Evolutionary conservation across 2,797 vertebrate species (phyloP).

Genomic region (Avahi laniger): DNA sequence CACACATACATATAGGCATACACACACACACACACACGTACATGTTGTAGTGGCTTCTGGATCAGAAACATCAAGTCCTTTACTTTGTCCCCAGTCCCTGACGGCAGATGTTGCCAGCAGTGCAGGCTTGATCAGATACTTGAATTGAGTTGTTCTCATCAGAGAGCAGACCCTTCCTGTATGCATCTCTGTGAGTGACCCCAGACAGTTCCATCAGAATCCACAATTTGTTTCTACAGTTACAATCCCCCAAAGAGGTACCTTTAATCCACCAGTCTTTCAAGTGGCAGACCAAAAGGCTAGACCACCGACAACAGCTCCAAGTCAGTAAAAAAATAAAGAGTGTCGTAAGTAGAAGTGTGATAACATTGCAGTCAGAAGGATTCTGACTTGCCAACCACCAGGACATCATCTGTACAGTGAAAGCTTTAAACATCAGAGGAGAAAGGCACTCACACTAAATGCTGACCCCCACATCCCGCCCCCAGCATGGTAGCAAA

Average conservation of each 20-base stretch:
- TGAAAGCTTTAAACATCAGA: background rate
- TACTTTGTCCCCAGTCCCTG: background rate
- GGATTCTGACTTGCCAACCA: background rate
- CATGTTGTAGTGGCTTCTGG: background rate
- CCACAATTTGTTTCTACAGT: background rate
- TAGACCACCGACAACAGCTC: background rate
- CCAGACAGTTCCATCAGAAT: background rate
- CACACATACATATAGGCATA: no score
- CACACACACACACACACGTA: no score
- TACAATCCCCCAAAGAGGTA: background rate
- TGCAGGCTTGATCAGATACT: background rate
- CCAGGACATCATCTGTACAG: background rate
- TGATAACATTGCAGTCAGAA: background rate
- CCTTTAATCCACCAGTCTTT: slow-evolving; percentile 1
- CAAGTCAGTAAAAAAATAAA: background rate
- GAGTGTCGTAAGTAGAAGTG: background rate
- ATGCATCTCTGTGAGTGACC: background rate
- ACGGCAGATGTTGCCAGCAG: background rate
- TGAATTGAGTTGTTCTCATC: background rate
- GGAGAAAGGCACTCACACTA: background rate
- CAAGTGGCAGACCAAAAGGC: background rate
- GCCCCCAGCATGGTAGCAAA: background rate
- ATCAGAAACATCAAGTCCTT: background rate
- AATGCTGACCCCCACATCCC: background rate
- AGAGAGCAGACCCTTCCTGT: background rate